phyloP scores from a whole-genome alignment of 2,113 vertebrate species.

The Pogonocichla stellata region DNA sequence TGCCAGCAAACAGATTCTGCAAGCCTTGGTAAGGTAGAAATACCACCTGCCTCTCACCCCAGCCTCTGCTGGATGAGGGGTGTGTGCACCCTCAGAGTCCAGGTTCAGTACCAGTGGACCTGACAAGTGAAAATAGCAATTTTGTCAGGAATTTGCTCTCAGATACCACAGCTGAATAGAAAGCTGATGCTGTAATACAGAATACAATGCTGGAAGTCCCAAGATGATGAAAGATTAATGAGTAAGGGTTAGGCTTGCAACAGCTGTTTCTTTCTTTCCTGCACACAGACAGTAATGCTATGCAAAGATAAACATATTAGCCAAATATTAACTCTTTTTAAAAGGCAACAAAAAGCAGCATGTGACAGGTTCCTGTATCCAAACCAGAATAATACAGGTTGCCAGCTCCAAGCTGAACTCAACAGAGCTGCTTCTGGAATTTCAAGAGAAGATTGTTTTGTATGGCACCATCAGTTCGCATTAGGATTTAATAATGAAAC shows the following conservation, averaged over 20 bases:
- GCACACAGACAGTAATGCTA: constrained; percentile 31
- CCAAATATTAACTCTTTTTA: constrained; percentile 43
- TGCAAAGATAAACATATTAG: constrained; percentile 62
- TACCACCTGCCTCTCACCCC: background rate
- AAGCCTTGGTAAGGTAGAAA: background rate
- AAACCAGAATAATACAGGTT: background rate
- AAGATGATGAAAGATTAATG: constrained; percentile 68
- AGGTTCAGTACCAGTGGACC: background rate
- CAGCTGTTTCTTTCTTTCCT: constrained; percentile 60
- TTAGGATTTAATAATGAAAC: constrained; percentile 48
- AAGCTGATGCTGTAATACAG: constrained; percentile 35
- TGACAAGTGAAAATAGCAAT: background rate
- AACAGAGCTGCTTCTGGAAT: background rate
- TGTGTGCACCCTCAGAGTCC: background rate
- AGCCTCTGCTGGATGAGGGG: background rate
- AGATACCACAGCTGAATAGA: constrained; percentile 5
- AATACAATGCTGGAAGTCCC: constrained; percentile 44
- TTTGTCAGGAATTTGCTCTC: constrained; percentile 4
- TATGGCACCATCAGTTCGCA: background rate
- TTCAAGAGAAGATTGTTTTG: background rate
- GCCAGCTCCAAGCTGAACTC: background rate
- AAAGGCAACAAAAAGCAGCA: background rate
- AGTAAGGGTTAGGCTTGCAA: constrained; percentile 54
- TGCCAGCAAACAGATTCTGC: background rate
- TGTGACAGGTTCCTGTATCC: background rate